phyloP scores from a whole-genome alignment of 1,140 invertebrate genomes.

The Procambarus virginalis region DNA sequence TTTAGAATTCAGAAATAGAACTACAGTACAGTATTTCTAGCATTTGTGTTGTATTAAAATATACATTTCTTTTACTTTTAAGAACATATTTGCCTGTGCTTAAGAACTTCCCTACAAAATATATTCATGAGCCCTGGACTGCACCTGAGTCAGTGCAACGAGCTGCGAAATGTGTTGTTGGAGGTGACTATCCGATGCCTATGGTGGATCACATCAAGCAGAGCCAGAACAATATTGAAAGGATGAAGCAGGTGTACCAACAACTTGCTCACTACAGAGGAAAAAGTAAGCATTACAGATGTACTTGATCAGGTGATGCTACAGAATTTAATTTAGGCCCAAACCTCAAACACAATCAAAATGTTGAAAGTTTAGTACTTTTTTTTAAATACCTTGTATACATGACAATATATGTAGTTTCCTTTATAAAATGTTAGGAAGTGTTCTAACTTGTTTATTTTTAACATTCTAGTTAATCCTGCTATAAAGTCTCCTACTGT shows the following conservation, averaged over 20 bases:
- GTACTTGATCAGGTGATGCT: no score
- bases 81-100: slow-evolving; percentile 88
- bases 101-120: slow-evolving; percentile 87
- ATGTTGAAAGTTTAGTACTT: no score
- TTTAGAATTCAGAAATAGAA: no score
- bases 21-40: no score
- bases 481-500: slow-evolving; percentile 55
- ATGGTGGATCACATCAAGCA: slow-evolving; percentile 88
- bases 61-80: background rate
- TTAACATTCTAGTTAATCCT: slow-evolving; percentile 36
- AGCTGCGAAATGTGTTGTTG: slow-evolving; percentile 87
- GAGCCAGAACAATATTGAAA: slow-evolving; percentile 86
- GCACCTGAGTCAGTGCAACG: slow-evolving; percentile 86
- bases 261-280: slow-evolving; percentile 78
- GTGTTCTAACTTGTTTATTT: no score
- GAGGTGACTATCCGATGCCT: slow-evolving; percentile 87
- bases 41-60: background rate
- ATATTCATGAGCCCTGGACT: slow-evolving; percentile 93
- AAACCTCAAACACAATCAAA: no score
- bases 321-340: no score
- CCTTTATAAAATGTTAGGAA: no score
- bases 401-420: no score
- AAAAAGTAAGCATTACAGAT: slow-evolving; percentile 45
- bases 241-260: slow-evolving; percentile 91
- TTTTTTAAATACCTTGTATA: no score